Evolutionary conservation across 2,797 vertebrate species (phyloP), one percentile per base, ranked within the genome.

Genomic region (Ibycter americanus): DNA sequence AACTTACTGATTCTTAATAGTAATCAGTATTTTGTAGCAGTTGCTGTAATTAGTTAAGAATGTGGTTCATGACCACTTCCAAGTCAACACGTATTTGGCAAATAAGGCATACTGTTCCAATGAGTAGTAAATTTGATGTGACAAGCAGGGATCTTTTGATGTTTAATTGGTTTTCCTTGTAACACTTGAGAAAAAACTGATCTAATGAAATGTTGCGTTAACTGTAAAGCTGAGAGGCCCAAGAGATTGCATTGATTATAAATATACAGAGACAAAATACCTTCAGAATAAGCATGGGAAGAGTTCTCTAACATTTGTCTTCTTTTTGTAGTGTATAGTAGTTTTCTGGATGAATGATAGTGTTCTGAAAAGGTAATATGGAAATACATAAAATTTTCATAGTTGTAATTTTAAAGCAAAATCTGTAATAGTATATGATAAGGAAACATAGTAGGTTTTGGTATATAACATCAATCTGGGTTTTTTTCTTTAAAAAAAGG

Each of bases 101-200:
- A 93, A 54, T 83, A 90, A 72, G 58, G 27, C 62, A 49, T 40
- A 59, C 77, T 90, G 55, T 89, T 93, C 36, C 58, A 84, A 11
- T 44, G 76, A 91, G 51, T 73, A 87, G 67, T 87, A 87, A 90
- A 90, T 87, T 73, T 87, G 73, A 84, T 82, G 59, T 93, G 84
- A 91, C 89, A 93, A 44, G 72, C 44, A n/a, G 36, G 16, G 83
- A 66, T 93, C 76, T 93, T 95, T 88, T 96, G 87, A 95, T 89
- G 85, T 88, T 91, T 95, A 91, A 84, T 93, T 96, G 55, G 62
- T 68, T 95, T 93, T 88, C 66, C 70, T 77, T 92, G 54, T 95
- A 91, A 87, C 29, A 70, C 76, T 91, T 68, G 42, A 55, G 63
- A 68, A 85, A 85, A 87, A 92, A 52, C 5, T 36, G 23, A 65